Evolutionary conservation across 1,140 invertebrate genomes (phyloP).

Genomic region (Solenopsis invicta): DNA sequence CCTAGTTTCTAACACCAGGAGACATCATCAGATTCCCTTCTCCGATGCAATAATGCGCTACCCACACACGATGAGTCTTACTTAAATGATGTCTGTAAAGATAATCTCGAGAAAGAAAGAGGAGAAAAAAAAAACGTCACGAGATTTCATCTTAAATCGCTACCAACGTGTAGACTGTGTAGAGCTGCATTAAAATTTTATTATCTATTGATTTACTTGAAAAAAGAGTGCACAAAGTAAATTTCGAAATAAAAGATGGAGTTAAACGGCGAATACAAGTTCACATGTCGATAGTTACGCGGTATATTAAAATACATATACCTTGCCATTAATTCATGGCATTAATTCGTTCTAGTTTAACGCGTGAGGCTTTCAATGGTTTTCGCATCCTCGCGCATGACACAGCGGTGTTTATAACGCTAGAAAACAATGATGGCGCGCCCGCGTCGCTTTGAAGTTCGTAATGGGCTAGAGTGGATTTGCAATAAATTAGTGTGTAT

Average conservation of each 20-base stretch:
- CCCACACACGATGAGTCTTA: constrained; percentile 19
- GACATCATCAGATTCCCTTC: constrained; percentile 67
- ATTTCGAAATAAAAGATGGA: background rate
- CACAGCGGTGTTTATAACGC: constrained; percentile 52
- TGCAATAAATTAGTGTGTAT: constrained; percentile 58
- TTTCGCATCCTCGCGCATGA: constrained; percentile 49
- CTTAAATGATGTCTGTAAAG: constrained; percentile 11
- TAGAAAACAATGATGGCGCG: constrained; percentile 62
- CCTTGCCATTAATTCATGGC: constrained; percentile 45
- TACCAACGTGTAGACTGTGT: too few species aligned
- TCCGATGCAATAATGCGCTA: constrained; percentile 62
- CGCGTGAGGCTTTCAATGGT: constrained; percentile 54
- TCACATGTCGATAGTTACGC: constrained; percentile 1
- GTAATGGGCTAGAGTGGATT: constrained; percentile 59
- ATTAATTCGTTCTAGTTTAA: constrained; percentile 59
- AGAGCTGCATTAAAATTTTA: background rate
- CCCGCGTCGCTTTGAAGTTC: constrained; percentile 53
- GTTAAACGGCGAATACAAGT: background rate
- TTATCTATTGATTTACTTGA: background rate
- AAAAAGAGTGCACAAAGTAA: background rate
- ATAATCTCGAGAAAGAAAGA: background rate
- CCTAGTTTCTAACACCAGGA: constrained; percentile 69
- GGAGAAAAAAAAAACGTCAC: background rate
- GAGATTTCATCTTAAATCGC: background rate
- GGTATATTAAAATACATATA: constrained; percentile 42